Evolutionary conservation across 2,113 vertebrate genomes (phyloP).

Genomic region (Plotosus lineatus): DNA sequence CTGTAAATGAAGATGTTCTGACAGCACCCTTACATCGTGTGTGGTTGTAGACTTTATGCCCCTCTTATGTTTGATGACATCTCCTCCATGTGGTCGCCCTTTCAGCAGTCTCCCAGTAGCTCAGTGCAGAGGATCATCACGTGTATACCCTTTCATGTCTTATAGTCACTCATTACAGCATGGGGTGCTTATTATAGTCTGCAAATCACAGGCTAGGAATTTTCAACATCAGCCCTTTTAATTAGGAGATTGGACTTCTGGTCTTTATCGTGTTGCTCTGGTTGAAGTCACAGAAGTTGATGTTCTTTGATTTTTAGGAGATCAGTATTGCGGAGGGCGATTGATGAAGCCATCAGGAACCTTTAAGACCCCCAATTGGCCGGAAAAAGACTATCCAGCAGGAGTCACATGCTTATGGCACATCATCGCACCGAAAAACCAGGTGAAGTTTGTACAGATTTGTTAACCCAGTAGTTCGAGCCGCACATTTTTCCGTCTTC

Average conservation of each 20-base stretch:
- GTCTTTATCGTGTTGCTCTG: background rate
- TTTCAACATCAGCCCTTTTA: constrained; percentile 12
- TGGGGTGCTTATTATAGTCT: constrained; percentile 13
- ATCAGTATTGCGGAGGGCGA: constrained; percentile 94
- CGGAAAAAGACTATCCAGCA: constrained; percentile 92
- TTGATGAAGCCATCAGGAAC: constrained; percentile 84
- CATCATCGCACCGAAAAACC: constrained; percentile 91
- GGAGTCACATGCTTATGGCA: constrained; percentile 96
- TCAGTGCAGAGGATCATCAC: constrained; percentile 23
- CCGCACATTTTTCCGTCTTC: no score
- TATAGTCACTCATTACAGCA: constrained; percentile 37
- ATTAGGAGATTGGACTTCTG: constrained; percentile 28
- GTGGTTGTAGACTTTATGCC: constrained; percentile 32
- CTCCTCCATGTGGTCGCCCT: constrained; percentile 26
- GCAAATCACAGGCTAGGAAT: constrained; percentile 13
- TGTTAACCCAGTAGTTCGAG: background rate
- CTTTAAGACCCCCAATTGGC: constrained; percentile 98
- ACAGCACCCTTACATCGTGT: constrained; percentile 23
- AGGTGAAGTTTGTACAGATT: constrained; percentile 72
- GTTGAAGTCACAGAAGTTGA: constrained; percentile 1
- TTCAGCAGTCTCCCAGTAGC: constrained; percentile 14
- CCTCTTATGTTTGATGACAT: constrained; percentile 32
- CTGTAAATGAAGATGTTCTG: background rate
- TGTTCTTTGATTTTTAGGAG: constrained; percentile 72
- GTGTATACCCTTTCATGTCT: constrained; percentile 18